These are phyloP conservation scores for Steinernema hermaphroditum DNA, from an alignment of 2,888 invertebrate genomes.

Conservation along the genomic window DNA sequence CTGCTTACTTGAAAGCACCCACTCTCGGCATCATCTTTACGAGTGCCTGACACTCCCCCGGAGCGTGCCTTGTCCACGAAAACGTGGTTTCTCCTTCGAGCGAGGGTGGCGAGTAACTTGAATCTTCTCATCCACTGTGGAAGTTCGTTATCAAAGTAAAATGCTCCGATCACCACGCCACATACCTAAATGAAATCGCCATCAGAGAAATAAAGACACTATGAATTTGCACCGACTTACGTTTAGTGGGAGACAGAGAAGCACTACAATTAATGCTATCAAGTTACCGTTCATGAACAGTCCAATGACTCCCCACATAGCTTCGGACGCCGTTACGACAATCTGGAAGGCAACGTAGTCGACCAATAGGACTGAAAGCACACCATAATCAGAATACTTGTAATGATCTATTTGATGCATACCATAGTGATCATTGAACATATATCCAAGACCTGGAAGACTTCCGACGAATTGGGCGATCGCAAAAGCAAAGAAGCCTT, in stretches of 20 bases:
- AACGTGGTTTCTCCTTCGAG: background rate
- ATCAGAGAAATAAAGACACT: background rate
- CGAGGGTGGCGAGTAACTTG: background rate
- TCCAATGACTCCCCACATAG: background rate
- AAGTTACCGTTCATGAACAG: background rate
- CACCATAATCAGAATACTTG: background rate
- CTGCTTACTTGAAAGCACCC: background rate
- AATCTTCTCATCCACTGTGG: background rate
- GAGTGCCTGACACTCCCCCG: no score
- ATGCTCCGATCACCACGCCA: background rate
- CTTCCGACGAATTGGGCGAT: background rate
- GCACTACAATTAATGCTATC: background rate
- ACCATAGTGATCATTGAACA: background rate
- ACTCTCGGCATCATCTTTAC: background rate
- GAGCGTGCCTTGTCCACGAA: background rate
- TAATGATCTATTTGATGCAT: background rate
- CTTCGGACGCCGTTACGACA: background rate
- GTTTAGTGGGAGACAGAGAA: background rate
- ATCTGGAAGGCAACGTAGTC: background rate
- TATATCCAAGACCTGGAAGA: background rate
- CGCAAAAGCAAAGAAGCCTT: background rate
- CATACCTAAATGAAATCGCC: background rate
- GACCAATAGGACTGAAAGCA: background rate
- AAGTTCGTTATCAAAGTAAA: background rate
- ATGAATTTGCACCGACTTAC: background rate